Percentiles rank a stretch among this genome's conserved stretches.
Conservation (phyloP, 2,888 invertebrate genomes). For the Amphipyra berbera region DNA sequence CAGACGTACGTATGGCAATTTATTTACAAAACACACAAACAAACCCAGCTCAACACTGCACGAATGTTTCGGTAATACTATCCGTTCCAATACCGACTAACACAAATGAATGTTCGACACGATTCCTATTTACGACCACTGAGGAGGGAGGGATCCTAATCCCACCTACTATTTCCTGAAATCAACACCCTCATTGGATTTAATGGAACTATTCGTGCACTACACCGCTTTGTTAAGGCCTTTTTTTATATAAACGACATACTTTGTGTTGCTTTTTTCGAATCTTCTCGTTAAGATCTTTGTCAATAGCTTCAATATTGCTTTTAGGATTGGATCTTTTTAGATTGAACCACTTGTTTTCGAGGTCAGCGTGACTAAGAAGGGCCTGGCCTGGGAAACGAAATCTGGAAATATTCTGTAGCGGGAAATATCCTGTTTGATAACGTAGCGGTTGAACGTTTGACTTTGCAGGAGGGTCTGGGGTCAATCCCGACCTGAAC, state of each 20-base stretch:
- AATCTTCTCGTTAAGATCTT: conserved; percentile 19
- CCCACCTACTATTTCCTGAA: conserved; percentile 42
- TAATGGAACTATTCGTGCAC: conserved; percentile 46
- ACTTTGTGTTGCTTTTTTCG: conserved; percentile 33
- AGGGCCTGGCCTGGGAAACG: no score
- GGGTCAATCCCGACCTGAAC: no score
- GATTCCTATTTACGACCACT: conserved; percentile 52
- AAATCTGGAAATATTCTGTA: no score
- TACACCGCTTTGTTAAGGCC: conserved; percentile 33
- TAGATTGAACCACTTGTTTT: conserved; percentile 1
- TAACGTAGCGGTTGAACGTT: no score
- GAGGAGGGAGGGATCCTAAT: conserved; percentile 38
- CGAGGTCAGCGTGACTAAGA: no score
- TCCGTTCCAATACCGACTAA: conserved; percentile 42
- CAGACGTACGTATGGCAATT: neutral
- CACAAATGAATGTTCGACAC: conserved; percentile 54
- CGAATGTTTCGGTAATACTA: conserved; percentile 28
- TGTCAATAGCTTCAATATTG: conserved; percentile 17
- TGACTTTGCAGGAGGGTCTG: no score
- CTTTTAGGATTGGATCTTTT: conserved; percentile 6
- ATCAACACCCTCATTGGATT: conserved; percentile 55
- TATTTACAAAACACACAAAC: conserved; percentile 5
- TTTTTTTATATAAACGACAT: conserved; percentile 44
- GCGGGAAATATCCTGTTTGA: no score
- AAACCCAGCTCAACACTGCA: neutral